These are phyloP conservation scores for Brienomyrus brachyistius DNA, from an alignment of 2,113 vertebrate species.

Conservation along the genomic window DNA sequence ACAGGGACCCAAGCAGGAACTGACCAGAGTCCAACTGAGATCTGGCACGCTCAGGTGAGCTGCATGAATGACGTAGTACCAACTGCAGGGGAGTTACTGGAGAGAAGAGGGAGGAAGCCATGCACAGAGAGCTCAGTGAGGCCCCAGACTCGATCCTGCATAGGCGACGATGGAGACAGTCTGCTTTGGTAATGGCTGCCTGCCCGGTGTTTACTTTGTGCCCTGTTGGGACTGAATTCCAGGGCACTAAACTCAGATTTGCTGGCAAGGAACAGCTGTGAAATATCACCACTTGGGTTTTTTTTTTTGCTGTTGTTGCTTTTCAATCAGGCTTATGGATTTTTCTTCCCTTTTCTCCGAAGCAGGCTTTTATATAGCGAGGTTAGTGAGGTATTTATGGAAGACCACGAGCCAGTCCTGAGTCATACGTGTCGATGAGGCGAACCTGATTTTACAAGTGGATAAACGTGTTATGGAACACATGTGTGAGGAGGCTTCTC, in stretches of 20 bases:
- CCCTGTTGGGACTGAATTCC: neutral
- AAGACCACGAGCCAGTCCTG: neutral
- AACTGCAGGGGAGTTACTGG: neutral
- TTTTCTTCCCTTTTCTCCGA: neutral
- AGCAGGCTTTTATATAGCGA: neutral
- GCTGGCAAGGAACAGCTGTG: neutral
- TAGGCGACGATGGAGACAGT: neutral
- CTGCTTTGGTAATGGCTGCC: neutral
- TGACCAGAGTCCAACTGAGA: neutral
- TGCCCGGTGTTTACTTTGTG: constrained; percentile 9
- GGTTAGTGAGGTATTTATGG: neutral
- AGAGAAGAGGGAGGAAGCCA: neutral
- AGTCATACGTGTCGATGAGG: neutral
- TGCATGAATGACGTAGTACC: neutral
- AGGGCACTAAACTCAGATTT: neutral
- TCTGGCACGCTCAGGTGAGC: neutral
- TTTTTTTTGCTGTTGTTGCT: neutral
- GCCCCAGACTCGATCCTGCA: neutral
- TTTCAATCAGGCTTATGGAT: neutral
- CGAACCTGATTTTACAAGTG: neutral
- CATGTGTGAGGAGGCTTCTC: neutral
- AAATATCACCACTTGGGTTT: neutral
- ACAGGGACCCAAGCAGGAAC: neutral
- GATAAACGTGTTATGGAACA: neutral
- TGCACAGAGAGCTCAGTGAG: neutral